Evolutionary conservation across 2,113 vertebrate species (phyloP).

Genomic region (Thryonomys swinderianus): DNA sequence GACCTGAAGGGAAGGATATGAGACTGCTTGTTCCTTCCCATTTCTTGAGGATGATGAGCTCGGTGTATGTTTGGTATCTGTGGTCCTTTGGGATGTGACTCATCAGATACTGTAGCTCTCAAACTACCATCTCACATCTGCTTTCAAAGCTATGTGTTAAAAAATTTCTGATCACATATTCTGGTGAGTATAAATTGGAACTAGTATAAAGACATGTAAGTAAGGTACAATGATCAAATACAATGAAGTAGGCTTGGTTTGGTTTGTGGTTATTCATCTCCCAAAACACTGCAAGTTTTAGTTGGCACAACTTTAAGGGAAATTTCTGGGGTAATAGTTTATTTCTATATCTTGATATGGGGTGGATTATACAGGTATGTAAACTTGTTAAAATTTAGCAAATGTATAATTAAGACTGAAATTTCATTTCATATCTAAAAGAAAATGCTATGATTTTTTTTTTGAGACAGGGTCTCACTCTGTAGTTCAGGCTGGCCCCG

Average conservation of each 20-base stretch:
- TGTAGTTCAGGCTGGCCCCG: too few species aligned
- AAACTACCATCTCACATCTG: neutral
- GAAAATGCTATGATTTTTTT: neutral
- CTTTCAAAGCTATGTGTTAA: slow-evolving; percentile 8
- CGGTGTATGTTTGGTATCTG: neutral
- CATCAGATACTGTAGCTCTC: neutral
- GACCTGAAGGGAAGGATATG: neutral
- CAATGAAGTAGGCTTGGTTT: neutral
- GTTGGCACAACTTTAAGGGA: neutral
- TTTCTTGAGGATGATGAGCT: neutral
- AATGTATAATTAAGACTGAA: neutral
- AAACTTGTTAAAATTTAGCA: neutral
- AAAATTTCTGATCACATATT: slow-evolving; percentile 3
- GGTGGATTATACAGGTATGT: neutral
- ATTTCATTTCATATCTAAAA: slow-evolving; percentile 21
- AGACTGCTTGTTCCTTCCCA: neutral
- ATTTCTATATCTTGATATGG: neutral
- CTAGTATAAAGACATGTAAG: neutral
- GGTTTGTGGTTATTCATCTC: neutral
- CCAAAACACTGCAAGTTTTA: neutral
- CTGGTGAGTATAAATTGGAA: neutral
- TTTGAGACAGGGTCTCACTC: too few species aligned
- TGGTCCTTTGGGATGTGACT: neutral
- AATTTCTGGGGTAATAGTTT: neutral
- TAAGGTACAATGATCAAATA: neutral